These are phyloP conservation scores for Pterophyllum scalare DNA, from an alignment of 2,113 vertebrate genomes.

Conservation along the genomic window DNA sequence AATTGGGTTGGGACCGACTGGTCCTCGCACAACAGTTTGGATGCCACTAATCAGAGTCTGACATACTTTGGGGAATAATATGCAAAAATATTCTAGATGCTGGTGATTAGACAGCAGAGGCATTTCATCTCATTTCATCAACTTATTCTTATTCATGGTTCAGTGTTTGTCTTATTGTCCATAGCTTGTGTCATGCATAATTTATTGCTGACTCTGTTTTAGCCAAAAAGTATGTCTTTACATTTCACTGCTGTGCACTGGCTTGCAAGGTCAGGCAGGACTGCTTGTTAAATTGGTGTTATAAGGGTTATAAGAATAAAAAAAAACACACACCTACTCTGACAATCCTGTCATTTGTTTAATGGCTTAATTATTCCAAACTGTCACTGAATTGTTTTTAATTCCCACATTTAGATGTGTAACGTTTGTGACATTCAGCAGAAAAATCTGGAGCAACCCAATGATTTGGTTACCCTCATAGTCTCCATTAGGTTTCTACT, in stretches of 20 bases:
- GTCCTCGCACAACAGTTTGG: conserved; percentile 6
- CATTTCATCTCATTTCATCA: conserved; percentile 15
- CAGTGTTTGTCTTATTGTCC: conserved; percentile 18
- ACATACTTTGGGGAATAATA: conserved; percentile 29
- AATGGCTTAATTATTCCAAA: neutral
- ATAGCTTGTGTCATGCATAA: neutral
- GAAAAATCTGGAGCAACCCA: neutral
- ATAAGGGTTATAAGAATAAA: neutral
- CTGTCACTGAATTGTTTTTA: too few relatives aligned
- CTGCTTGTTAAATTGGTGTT: conserved; percentile 10
- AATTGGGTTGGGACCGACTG: conserved; percentile 1
- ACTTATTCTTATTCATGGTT: conserved; percentile 28
- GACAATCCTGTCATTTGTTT: neutral
- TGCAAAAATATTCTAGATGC: conserved; percentile 23
- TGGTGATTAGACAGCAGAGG: conserved; percentile 28
- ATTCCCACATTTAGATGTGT: too few relatives aligned
- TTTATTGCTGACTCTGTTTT: neutral
- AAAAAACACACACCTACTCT: neutral
- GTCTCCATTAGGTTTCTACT: neutral
- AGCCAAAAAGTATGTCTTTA: neutral
- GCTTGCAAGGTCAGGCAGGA: neutral
- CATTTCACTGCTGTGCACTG: neutral
- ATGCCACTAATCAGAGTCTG: conserved; percentile 36
- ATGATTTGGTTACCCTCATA: conserved; percentile 8
- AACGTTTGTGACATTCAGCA: neutral